Conservation (phyloP, 1,140 invertebrate species). For the Planococcus citri region DNA sequence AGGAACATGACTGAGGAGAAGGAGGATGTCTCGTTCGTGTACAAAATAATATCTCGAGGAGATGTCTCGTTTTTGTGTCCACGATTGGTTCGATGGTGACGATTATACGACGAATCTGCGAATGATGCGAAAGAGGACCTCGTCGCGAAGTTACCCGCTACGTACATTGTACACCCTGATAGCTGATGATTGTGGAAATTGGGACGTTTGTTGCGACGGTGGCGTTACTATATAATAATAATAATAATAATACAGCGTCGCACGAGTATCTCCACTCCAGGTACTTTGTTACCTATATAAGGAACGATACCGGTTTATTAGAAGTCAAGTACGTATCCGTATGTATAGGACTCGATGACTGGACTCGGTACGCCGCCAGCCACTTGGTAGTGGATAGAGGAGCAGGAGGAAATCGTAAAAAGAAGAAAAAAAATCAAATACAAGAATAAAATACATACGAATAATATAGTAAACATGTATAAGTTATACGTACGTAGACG, state of each 20-base stretch:
- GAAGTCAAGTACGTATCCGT: neutral
- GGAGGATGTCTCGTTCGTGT: neutral
- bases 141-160: too few relatives aligned
- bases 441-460: neutral
- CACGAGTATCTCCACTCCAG: too few relatives aligned
- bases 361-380: neutral
- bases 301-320: constrained; percentile 6
- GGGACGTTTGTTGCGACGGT: neutral
- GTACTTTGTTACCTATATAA: neutral
- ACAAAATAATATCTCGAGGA: neutral
- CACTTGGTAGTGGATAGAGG: too few relatives aligned
- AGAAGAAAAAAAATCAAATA: neutral
- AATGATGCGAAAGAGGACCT: too few relatives aligned
- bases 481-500: too few relatives aligned
- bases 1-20: too few relatives aligned
- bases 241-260: neutral
- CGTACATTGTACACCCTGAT: neutral
- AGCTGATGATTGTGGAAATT: too few relatives aligned
- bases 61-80: neutral
- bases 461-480: neutral
- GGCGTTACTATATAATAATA: too few relatives aligned
- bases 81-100: neutral
- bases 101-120: too few relatives aligned
- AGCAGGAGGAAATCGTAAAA: too few relatives aligned
- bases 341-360: neutral